Evolutionary conservation across 2,797 vertebrate species (phyloP), one percentile per base, ranked within the genome.

Genomic region (Thripadectes ignobilis): DNA sequence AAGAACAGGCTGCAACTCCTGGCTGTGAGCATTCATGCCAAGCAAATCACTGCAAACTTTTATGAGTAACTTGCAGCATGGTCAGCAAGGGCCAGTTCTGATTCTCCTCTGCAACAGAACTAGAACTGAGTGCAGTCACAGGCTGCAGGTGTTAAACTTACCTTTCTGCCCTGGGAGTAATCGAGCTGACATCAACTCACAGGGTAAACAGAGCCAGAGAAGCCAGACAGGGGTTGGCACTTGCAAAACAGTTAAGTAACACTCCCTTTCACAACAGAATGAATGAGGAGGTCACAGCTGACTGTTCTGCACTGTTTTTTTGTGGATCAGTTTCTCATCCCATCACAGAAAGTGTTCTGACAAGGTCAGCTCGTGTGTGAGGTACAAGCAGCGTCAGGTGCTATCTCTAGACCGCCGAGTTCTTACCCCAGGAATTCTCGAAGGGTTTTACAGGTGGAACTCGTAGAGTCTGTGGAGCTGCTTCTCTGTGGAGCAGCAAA

Each of bases 391-490:
- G 39, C 1, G 10, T 39, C 9, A 5, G 24, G 23, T 52, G 36
- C 61, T 57, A 16, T 14, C 49, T 81, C 91, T 45, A 85, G 68
- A 73, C 55, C 0, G 0, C 65, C 0, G 0, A 86, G 59, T 41
- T 93, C 92, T 95, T 80, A 86, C 39, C 79, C 76, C 66, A 86
- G 12, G 39, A 74, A 82, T 22, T 89, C 74, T 32, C 0, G 0
- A 79, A 87, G 84, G 45, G 72, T 85, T 95, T 91, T 89, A 82
- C 63, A 88, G 68, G 19, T 83, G 59, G 45, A 89, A 92, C 41
- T 67, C 2, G 8, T 7, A 19, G 46, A 88, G 54, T 34, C 66
- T 93, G 67, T 51, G 62, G 46, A 82, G 78, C 71, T 93, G 93
- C 87, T 88, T 68, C 92, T 89, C 84, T 79, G 74, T 38, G 52